Evolutionary conservation across 2,113 vertebrate species (phyloP), one percentile per base, ranked within the genome.

Genomic region (Pholis gunnellus): DNA sequence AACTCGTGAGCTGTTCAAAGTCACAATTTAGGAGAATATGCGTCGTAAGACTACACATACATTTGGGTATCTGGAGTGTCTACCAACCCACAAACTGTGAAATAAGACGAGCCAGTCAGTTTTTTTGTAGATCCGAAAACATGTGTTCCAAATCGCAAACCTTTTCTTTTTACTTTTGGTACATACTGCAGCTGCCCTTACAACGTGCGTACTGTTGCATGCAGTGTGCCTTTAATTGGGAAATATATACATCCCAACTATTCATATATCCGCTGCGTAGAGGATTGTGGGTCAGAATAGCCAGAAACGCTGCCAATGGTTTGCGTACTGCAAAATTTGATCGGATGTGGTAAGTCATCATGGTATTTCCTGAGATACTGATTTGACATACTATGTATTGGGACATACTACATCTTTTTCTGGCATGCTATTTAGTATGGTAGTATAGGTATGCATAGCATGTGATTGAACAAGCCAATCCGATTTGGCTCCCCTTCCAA

Each of bases 1-100:
- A 66, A 31, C 20, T 57, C 15, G 63, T 61, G 0, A 17, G 25
- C 22, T 17, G 0, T 1, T 67, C 14, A 0, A 54, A 10, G 44
- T 17, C 36, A 11, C 22, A 54, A 9, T 9, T 11, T 6, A 48
- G 38, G n/a, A 69, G 57, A n/a, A 54, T 38, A 15, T 17, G 29
- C 34, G 34, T 34, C 6, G 34, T 34, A 34, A 34, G 34, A 34
- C 34, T 6, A 6, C 34, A 6, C 34, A 34, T 34, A 31, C 27
- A 31, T 31, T 17, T 60, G 14, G 15, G 5, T 60, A 18, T 31
- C 27, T 60, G 15, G 14, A 60, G 57, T 17, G 56, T 17, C 13
- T 59, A 59, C 27, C 56, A 15, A 17, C 27, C 57, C 27, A 59
- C 57, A 17, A 15, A 31, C 27, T 59, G 27, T 8, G 57, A 60